Conservation (phyloP, 2,797 vertebrate species). For the Hyperoplus lanceolatus region DNA sequence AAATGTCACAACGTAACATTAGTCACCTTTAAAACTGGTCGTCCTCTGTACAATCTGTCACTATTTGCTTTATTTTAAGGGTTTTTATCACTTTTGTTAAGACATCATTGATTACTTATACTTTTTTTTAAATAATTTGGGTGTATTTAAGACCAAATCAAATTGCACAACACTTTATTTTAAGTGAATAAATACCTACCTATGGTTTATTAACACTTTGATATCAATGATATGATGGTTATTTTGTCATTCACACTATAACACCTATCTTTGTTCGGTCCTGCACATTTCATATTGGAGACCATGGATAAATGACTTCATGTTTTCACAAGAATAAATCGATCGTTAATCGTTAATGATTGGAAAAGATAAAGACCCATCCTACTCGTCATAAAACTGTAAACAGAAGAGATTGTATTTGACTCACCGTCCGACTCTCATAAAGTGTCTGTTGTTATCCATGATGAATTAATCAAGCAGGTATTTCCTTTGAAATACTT, state of each 20-base stretch:
- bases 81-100: not conserved
- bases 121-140: too few species aligned
- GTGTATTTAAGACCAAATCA: too few species aligned
- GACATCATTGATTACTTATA: too few species aligned
- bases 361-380: not conserved
- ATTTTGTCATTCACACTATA: not conserved
- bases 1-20: not conserved
- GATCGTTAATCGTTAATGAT: not conserved
- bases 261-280: not conserved
- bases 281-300: not conserved
- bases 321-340: not conserved
- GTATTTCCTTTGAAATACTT: too few species aligned
- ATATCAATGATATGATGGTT: too few species aligned
- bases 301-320: not conserved
- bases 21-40: not conserved
- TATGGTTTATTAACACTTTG: too few species aligned
- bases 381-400: not conserved
- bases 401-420: too few species aligned
- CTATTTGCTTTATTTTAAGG: not conserved
- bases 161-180: too few species aligned
- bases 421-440: too few species aligned
- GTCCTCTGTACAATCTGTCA: not conserved
- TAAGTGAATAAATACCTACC: too few species aligned
- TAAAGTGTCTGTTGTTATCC: too few species aligned
- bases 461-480: too few species aligned